Evolutionary conservation across 1,140 invertebrate genomes (phyloP).

Genomic region (Philopotamus ludificatus): DNA sequence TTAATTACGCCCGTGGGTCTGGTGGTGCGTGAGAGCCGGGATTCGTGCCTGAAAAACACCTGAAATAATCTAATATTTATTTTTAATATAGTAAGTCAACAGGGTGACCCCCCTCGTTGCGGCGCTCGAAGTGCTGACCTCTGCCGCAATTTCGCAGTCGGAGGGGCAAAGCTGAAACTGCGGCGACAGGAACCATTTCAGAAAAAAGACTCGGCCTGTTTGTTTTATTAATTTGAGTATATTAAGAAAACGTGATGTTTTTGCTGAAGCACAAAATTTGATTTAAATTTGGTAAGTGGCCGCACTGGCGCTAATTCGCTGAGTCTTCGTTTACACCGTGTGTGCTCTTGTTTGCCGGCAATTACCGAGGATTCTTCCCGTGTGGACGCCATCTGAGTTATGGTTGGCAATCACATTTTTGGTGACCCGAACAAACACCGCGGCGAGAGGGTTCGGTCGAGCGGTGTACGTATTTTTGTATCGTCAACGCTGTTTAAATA

Average conservation of each 20-base stretch:
- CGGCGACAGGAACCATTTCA: neutral
- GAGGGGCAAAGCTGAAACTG: neutral
- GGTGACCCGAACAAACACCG: no score
- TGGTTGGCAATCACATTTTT: no score
- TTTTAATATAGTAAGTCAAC: constrained; percentile 41
- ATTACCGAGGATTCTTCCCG: no score
- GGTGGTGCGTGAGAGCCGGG: neutral
- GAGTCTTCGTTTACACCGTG: no score
- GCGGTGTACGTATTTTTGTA: no score
- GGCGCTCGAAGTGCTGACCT: constrained; percentile 33
- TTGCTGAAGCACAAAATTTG: constrained; percentile 3
- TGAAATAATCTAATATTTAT: constrained; percentile 40
- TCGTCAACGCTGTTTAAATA: no score
- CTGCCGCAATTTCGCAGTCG: constrained; percentile 26
- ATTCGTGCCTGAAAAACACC: neutral
- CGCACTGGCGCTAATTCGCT: neutral
- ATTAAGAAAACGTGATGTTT: constrained; percentile 35
- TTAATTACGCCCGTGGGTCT: neutral
- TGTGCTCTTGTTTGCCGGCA: no score
- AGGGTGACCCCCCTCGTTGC: constrained; percentile 26
- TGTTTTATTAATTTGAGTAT: constrained; percentile 39
- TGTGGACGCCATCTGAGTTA: no score
- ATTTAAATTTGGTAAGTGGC: neutral
- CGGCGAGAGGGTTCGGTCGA: no score
- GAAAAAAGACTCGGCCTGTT: constrained; percentile 23